Base-by-base conservation (phyloP, 2,888 invertebrate species). In the Zele albiditarsus region DNA sequence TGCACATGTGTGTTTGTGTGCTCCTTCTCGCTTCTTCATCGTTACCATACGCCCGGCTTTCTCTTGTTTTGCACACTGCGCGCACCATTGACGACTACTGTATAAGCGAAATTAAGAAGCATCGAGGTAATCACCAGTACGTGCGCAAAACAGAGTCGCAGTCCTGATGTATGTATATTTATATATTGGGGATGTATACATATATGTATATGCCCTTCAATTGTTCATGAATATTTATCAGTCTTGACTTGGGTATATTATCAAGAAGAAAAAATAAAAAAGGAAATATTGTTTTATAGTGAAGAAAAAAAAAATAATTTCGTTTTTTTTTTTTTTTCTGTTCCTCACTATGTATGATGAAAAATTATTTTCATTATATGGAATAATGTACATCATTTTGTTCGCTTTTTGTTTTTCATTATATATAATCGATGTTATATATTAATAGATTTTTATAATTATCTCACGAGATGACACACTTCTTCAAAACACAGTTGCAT, bases 221-320 rank as follows among this genome's bases (percentile, higher is more conserved):
- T 69, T 69, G 58, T 58, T 69, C 69, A 69, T 69, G 69, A 69
- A 69, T 69, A 69, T 69, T 69, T 69, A 69, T 69, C 57, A 69
- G 58, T 33, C 31, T 57, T 31, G 28, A 38, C 53, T 69, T 69
- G 57, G 38, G 25, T 38, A 31, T 33, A 31, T 33, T 69, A 23
- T 58, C 38, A 33, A 53, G 20, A 20, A 12, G 8, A n/a, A n/a
- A 53, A 28, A 67, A 38, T 12, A 12, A 31, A 20, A 53, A 68
- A 57, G 20, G 28, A 5, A n/a, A 46, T 8, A n/a, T 38, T 38
- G 8, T 28, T 49, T 16, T 60, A 60, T 28, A 60, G n/a, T 28
- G 3, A 20, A 25, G 38, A 14, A 38, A 38, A 23, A 62, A 5
- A 16, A 3, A 2, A 38, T 12, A 12, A 38, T 12, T 12, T 38